Evolutionary conservation across 1,140 invertebrate genomes (phyloP).

Genomic region (Thaumatotibia leucotreta): DNA sequence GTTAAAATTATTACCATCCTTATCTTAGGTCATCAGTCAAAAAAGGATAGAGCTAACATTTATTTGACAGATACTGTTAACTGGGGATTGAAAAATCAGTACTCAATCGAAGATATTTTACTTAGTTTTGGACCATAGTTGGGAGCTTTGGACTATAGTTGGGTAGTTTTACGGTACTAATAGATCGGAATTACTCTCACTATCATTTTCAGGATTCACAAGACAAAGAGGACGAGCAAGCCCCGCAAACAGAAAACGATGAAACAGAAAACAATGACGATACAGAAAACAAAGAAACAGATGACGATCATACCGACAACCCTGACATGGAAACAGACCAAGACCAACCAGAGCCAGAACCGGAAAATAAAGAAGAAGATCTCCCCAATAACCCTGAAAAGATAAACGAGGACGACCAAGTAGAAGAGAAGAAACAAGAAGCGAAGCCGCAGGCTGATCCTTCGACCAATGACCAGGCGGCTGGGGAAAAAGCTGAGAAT

Average conservation of each 20-base stretch:
- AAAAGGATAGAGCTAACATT: too few relatives aligned
- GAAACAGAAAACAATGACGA: conserved; percentile 44
- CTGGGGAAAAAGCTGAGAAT: conserved; percentile 69
- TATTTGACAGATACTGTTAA: too few relatives aligned
- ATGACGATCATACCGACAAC: conserved; percentile 25
- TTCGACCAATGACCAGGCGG: conserved; percentile 77
- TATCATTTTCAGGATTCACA: conserved; percentile 15
- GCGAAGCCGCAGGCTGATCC: conserved; percentile 76
- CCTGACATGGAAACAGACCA: conserved; percentile 43
- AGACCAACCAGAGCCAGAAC: conserved; percentile 37
- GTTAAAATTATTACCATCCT: too few relatives aligned
- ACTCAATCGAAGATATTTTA: too few relatives aligned
- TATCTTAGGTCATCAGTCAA: too few relatives aligned
- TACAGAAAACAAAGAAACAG: conserved; percentile 32
- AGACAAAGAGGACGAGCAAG: conserved; percentile 21
- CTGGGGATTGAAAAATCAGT: too few relatives aligned
- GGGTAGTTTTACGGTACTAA: too few relatives aligned
- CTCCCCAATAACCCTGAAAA: conserved; percentile 67
- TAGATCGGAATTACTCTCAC: too few relatives aligned
- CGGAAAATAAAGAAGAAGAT: conserved; percentile 60
- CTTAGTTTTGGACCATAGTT: too few relatives aligned
- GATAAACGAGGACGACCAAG: conserved; percentile 76
- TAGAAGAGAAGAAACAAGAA: conserved; percentile 84
- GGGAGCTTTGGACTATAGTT: too few relatives aligned
- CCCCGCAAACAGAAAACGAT: conserved; percentile 5